Conservation (phyloP, 2,113 vertebrate genomes). For the Phalacrocorax carbo region DNA sequence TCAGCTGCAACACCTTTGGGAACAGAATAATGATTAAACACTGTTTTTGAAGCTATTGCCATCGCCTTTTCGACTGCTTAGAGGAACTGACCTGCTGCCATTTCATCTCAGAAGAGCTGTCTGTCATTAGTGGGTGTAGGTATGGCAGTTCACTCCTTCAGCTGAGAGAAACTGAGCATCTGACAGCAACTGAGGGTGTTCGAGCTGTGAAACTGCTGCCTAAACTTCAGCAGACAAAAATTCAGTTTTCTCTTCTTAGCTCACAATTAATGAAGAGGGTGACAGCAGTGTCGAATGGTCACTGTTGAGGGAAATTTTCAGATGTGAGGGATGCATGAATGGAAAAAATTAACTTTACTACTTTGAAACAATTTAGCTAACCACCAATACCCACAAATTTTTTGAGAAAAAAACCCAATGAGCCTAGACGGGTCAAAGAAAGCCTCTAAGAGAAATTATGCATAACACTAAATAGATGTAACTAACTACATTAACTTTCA, state of each 20-base stretch:
- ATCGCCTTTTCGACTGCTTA: neutral
- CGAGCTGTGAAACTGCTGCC: neutral
- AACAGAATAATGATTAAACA: neutral
- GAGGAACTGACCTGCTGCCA: slow-evolving; percentile 32
- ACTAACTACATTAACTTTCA: neutral
- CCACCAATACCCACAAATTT: neutral
- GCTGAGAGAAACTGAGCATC: neutral
- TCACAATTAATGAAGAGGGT: neutral
- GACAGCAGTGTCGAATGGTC: neutral
- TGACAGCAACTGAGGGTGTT: neutral
- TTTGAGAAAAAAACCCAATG: neutral
- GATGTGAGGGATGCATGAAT: neutral
- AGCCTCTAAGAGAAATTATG: neutral
- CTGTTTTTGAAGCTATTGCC: neutral
- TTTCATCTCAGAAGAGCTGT: neutral
- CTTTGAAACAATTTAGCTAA: neutral
- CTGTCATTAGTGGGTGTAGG: neutral
- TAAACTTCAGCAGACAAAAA: neutral
- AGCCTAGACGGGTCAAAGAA: neutral
- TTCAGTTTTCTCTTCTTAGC: neutral
- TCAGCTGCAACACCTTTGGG: slow-evolving; percentile 31
- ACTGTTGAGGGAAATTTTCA: neutral
- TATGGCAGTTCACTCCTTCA: neutral
- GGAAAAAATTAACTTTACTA: neutral
- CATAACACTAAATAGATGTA: neutral